Evolutionary conservation across 2,797 vertebrate species (phyloP), one percentile per base, ranked within the genome.

Genomic region (Dallia pectoralis): DNA sequence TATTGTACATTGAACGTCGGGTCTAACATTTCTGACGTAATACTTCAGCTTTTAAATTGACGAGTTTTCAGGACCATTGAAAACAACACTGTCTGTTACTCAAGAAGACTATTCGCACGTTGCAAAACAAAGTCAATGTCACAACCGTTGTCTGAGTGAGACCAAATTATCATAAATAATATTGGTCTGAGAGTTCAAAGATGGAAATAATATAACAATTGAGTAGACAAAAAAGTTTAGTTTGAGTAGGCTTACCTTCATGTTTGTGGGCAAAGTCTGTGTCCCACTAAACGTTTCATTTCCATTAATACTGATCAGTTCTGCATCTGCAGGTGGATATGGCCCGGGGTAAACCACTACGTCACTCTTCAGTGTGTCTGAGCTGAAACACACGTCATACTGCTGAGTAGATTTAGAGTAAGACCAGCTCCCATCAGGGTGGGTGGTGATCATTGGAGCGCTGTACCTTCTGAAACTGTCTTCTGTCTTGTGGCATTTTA

Each of bases 241-340:
- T n/a, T 8, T 51, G n/a, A 19, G 19, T n/a, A 51, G 1, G 6
- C 66, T 68, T 68, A 68, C 66, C 66, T 68, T 27, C 4, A 18
- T 44, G 16, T 36, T 49, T 14, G 19, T 68, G 8, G 70, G 70
- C 63, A 71, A 71, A 30, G 7, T 89, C 87, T 0, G 84, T 83
- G 70, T 95, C 95, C 0, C 88, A 86, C 87, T 97, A 95, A 1
- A 85, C 78, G 84, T 85, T 59, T 87, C 84, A 9, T 25, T 70
- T 72, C 48, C 77, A 49, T 71, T 74, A n/a, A 85, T 87, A 82
- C 86, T 87, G 74, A 88, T 86, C 49, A 87, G 77, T 16, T 85
- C 85, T 1, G 14, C 79, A 69, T 85, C 83, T 73, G 69, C 77
- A 72, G 81, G 78, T 1, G 84, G 78, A 81, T 76, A 82, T 11